Conservation (phyloP, 1,140 invertebrate genomes). For the Ceratosolen solmsi region DNA sequence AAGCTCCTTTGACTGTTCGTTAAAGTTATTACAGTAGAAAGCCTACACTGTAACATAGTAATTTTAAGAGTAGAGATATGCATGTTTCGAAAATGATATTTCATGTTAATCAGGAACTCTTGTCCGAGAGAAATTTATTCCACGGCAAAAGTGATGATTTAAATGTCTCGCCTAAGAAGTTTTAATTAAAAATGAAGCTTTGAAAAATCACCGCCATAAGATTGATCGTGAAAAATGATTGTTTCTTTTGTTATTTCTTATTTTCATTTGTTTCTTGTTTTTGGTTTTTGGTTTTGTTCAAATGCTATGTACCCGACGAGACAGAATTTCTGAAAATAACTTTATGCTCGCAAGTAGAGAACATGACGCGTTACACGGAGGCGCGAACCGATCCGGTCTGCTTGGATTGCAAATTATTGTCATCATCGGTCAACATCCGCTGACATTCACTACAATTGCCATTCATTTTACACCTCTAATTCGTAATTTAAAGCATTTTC, state of each 20-base stretch:
- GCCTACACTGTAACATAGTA: neutral
- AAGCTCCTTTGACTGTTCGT: neutral
- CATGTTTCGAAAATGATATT: constrained; percentile 5
- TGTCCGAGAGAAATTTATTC: neutral
- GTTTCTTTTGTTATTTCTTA: too few relatives aligned
- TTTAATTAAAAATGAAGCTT: neutral
- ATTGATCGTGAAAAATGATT: neutral
- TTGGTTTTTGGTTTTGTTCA: too few relatives aligned
- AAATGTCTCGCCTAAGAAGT: neutral
- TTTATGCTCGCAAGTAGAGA: neutral
- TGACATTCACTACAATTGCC: neutral
- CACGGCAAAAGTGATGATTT: neutral
- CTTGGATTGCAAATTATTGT: neutral
- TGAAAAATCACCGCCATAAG: neutral
- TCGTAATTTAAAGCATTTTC: neutral
- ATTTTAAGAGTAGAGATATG: neutral
- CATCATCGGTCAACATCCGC: neutral
- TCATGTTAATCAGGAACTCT: neutral
- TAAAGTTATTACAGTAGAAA: neutral
- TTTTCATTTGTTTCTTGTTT: too few relatives aligned
- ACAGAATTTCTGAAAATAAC: neutral
- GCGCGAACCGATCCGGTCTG: neutral
- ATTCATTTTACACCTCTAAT: neutral
- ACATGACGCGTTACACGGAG: too few relatives aligned
- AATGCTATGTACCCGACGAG: neutral